These are phyloP conservation scores for Hippocampus comes DNA, from an alignment of 2,113 vertebrate genomes.

Conservation along the genomic window DNA sequence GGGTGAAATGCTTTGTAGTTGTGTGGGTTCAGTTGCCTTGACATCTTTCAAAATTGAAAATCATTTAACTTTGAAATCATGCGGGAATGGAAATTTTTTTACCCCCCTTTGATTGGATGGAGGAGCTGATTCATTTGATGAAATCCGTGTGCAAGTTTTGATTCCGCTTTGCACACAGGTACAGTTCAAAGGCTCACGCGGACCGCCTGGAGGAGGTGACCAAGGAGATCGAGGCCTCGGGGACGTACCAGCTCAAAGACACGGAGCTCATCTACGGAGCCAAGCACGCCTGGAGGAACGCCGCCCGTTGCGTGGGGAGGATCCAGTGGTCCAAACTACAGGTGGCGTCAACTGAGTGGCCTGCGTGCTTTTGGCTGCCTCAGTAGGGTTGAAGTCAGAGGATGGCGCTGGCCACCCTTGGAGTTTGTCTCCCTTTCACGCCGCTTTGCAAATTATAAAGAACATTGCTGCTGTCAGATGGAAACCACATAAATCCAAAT, in stretches of 20 bases:
- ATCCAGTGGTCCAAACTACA: conserved; percentile 99
- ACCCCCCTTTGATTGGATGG: neutral
- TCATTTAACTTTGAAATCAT: neutral
- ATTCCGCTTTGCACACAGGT: conserved; percentile 63
- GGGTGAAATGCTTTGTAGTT: neutral
- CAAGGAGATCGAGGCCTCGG: conserved; percentile 84
- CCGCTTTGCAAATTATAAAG: too few relatives aligned
- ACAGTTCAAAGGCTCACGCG: conserved; percentile 88
- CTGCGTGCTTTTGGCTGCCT: neutral
- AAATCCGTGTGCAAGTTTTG: neutral
- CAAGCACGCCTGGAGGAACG: conserved; percentile 95
- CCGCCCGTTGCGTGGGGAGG: conserved; percentile 89
- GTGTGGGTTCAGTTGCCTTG: neutral
- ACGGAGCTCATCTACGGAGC: conserved; percentile 95
- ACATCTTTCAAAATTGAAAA: neutral
- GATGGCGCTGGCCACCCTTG: too few relatives aligned
- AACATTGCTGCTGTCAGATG: too few relatives aligned
- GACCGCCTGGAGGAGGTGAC: conserved; percentile 90
- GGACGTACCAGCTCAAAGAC: conserved; percentile 92
- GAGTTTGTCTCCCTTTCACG: too few relatives aligned
- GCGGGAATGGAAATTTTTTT: neutral
- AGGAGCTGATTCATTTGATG: neutral
- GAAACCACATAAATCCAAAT: too few relatives aligned
- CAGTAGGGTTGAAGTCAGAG: too few relatives aligned
- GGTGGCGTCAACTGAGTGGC: conserved; percentile 63